These are phyloP conservation scores for Spilosoma lubricipeda DNA, from an alignment of 2,888 invertebrate species.

Conservation along the genomic window DNA sequence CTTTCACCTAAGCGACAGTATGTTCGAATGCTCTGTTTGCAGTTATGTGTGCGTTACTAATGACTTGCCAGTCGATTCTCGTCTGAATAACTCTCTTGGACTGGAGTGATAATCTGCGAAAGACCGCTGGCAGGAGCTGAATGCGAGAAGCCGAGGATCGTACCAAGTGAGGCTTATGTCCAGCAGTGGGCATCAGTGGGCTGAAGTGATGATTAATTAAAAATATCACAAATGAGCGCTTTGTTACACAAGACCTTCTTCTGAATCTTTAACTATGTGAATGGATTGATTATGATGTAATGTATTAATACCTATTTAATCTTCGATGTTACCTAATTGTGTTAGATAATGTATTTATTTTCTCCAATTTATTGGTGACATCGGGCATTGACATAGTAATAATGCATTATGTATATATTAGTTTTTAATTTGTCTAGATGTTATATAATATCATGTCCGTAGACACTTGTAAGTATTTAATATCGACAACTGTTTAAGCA, in stretches of 20 bases:
- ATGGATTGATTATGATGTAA: slow-evolving; percentile 11
- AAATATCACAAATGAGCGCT: background rate
- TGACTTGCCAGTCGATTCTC: slow-evolving; percentile 75
- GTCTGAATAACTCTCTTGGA: slow-evolving; percentile 72
- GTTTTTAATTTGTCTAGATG: background rate
- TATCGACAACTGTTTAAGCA: background rate
- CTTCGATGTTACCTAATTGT: slow-evolving; percentile 7
- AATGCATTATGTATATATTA: background rate
- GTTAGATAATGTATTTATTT: slow-evolving; percentile 11
- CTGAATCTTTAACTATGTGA: slow-evolving; percentile 19
- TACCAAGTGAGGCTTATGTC: too few species aligned
- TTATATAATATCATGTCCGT: background rate
- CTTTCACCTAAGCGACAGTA: slow-evolving; percentile 63
- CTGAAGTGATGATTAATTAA: too few species aligned
- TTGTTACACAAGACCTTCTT: slow-evolving; percentile 19
- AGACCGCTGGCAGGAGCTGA: too few species aligned
- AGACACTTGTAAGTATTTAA: background rate
- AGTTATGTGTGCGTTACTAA: slow-evolving; percentile 71
- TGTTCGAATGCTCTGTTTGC: slow-evolving; percentile 74
- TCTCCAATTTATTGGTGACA: slow-evolving; percentile 3
- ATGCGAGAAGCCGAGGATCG: too few species aligned
- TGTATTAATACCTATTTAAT: slow-evolving; percentile 14
- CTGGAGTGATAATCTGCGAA: too few species aligned
- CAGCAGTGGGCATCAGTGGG: too few species aligned
- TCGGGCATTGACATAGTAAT: background rate